Evolutionary conservation across 2,113 vertebrate species (phyloP).

Genomic region (Spea bombifrons): DNA sequence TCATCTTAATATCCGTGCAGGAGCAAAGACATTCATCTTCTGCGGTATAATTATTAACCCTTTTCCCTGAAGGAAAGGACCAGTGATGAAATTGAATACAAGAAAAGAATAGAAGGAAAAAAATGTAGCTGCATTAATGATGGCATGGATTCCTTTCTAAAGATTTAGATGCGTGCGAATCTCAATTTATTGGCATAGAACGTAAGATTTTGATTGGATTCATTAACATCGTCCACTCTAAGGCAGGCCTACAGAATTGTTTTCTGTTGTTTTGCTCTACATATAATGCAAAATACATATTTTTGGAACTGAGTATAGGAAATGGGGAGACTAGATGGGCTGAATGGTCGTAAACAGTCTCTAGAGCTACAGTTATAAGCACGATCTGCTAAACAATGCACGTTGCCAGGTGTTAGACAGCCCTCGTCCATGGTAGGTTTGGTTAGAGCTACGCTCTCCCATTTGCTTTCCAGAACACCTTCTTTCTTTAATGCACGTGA

Average conservation of each 20-base stretch:
- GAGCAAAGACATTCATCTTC: constrained; percentile 23
- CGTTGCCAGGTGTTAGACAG: too few relatives aligned
- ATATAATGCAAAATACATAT: neutral
- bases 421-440: too few relatives aligned
- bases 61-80: neutral
- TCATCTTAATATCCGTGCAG: constrained; percentile 24
- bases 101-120: neutral
- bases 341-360: too few relatives aligned
- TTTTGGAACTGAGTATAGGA: neutral
- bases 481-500: too few relatives aligned
- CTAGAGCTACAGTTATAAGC: too few relatives aligned
- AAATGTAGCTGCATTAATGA: neutral
- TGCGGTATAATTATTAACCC: constrained; percentile 20
- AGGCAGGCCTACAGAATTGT: neutral
- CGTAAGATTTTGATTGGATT: neutral
- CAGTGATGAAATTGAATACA: neutral
- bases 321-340: neutral
- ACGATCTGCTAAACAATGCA: too few relatives aligned
- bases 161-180: neutral
- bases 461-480: too few relatives aligned
- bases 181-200: neutral
- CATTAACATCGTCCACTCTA: neutral
- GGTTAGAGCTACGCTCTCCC: too few relatives aligned
- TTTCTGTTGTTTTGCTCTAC: neutral
- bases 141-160: too few relatives aligned